Conservation (phyloP, 2,797 vertebrate species). For the Cichlasoma orientale region DNA sequence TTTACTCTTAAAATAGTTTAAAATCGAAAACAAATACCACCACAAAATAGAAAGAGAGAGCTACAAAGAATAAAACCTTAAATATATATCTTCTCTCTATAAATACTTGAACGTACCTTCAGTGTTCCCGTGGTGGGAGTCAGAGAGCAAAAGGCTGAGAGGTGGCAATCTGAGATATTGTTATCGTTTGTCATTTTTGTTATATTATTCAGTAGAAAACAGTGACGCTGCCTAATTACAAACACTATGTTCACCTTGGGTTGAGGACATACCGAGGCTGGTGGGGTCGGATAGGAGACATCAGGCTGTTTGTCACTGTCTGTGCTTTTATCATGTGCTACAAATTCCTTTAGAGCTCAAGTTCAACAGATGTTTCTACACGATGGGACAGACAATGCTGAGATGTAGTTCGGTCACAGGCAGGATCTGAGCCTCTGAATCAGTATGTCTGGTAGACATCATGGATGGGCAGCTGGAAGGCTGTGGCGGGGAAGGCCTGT, state of each 20-base stretch:
- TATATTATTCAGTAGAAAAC: slow-evolving; percentile 15
- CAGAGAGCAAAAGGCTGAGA: slow-evolving; percentile 29
- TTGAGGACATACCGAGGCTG: slow-evolving; percentile 20
- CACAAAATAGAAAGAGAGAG: slow-evolving; percentile 38
- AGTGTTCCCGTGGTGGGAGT: slow-evolving; percentile 70
- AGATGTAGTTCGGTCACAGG: slow-evolving; percentile 56
- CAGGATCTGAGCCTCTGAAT: slow-evolving; percentile 53
- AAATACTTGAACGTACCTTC: slow-evolving; percentile 93
- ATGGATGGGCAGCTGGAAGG: slow-evolving; percentile 94
- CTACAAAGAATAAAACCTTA: slow-evolving; percentile 74
- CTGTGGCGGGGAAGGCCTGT: slow-evolving; percentile 89
- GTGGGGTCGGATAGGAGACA: slow-evolving; percentile 6
- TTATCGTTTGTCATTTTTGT: slow-evolving; percentile 30
- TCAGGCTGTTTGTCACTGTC: slow-evolving; percentile 17
- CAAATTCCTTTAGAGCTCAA: slow-evolving; percentile 35
- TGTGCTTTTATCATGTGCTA: slow-evolving; percentile 37
- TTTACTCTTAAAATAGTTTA: slow-evolving; percentile 23
- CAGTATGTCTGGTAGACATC: slow-evolving; percentile 97
- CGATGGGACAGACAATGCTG: slow-evolving; percentile 23
- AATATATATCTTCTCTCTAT: slow-evolving; percentile 85
- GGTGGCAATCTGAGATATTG: slow-evolving; percentile 50
- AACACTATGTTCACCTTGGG: slow-evolving; percentile 3
- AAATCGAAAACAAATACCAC: slow-evolving; percentile 38
- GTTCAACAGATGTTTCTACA: slow-evolving; percentile 39
- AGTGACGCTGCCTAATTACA: slow-evolving; percentile 24